A percentile compares a stretch with the other conserved stretches of the same genome.
Conservation (phyloP, 2,888 invertebrate genomes). For the Prosapia bicincta region DNA sequence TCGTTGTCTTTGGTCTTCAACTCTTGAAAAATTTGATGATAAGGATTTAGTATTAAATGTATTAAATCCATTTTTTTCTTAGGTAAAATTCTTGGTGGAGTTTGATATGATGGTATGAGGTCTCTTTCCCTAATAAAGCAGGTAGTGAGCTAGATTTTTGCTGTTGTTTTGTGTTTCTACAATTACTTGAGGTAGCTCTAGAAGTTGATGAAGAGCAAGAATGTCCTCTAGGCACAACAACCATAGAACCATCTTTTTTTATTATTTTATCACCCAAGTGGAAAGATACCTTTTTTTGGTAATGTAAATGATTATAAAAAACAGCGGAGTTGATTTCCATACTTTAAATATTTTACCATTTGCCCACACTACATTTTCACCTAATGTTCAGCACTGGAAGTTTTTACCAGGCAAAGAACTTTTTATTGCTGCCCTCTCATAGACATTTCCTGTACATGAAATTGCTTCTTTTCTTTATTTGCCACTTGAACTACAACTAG, state of each 20-base stretch:
- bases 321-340: not conserved
- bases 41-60: not conserved
- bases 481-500: constrained; percentile 14
- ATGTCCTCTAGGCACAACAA: too few relatives aligned
- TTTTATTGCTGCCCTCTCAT: not conserved
- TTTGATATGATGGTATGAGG: too few relatives aligned
- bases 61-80: not conserved
- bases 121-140: too few relatives aligned
- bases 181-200: too few relatives aligned
- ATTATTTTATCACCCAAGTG: too few relatives aligned
- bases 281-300: not conserved
- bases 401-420: not conserved
- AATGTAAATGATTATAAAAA: constrained; percentile 3
- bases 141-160: too few relatives aligned
- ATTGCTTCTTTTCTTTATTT: not conserved
- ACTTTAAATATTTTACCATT: constrained; percentile 13
- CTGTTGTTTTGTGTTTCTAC: too few relatives aligned
- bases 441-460: constrained; percentile 6
- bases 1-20: not conserved
- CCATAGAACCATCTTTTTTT: too few relatives aligned
- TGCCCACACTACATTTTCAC: constrained; percentile 8
- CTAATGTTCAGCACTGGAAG: not conserved
- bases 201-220: too few relatives aligned
- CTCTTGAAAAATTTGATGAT: not conserved
- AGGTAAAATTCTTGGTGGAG: too few relatives aligned